Conservation (phyloP, 2,888 invertebrate genomes). For the Dolichopus griseipennis region DNA sequence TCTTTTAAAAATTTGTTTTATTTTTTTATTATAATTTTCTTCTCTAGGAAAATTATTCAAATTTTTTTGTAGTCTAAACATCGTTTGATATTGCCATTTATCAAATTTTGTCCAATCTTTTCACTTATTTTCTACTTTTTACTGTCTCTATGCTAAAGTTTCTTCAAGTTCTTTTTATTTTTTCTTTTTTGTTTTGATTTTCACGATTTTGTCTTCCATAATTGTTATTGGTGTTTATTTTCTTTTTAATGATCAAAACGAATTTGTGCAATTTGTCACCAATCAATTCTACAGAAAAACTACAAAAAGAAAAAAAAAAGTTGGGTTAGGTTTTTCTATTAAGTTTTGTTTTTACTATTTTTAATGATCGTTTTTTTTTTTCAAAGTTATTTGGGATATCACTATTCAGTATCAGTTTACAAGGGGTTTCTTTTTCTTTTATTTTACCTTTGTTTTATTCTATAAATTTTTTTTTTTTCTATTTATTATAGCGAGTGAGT, state of each 20-base stretch:
- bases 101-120: not conserved
- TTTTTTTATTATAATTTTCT: too few relatives aligned
- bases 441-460: not conserved
- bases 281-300: not conserved
- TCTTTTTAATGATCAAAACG: not conserved
- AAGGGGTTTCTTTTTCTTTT: not conserved
- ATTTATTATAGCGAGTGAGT: too few relatives aligned
- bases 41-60: too few relatives aligned
- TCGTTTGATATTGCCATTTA: too few relatives aligned
- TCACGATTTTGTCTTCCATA: not conserved
- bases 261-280: slow-evolving; percentile 6
- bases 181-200: not conserved
- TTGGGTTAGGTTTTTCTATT: not conserved
- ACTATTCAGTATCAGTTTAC: too few relatives aligned
- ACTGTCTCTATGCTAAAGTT: too few relatives aligned
- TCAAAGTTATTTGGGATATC: too few relatives aligned
- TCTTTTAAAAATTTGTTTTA: too few relatives aligned
- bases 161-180: not conserved
- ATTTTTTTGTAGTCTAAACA: too few relatives aligned
- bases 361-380: not conserved
- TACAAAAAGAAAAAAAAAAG: not conserved
- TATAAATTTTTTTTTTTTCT: not conserved
- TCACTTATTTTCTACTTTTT: not conserved
- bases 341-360: not conserved
- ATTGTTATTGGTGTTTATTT: slow-evolving; percentile 1